These are phyloP conservation scores for Coremacera marginata DNA, from an alignment of 2,888 invertebrate genomes.

Conservation along the genomic window DNA sequence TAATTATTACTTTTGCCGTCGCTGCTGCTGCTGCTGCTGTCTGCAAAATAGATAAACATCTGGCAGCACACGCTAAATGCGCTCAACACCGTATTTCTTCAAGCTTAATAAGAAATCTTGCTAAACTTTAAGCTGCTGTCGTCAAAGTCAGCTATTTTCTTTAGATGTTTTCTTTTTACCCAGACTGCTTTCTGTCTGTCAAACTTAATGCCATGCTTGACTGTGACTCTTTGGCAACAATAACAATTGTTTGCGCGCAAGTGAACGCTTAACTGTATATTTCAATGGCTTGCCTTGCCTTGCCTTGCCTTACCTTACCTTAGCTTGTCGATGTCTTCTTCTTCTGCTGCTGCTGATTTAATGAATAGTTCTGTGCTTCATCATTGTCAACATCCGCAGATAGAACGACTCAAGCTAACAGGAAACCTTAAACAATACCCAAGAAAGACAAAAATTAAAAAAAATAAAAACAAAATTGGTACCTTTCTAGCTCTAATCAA, in stretches of 20 bases:
- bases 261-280: conserved; percentile 9
- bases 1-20: not conserved
- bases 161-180: too few relatives aligned
- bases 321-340: not conserved
- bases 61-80: conserved; percentile 24
- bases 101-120: too few relatives aligned
- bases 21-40: conserved; percentile 20
- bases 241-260: not conserved
- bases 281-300: not conserved
- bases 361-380: conserved; percentile 10
- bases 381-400: conserved; percentile 5
- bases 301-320: too few relatives aligned
- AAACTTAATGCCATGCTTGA: not conserved
- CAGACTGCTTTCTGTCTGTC: not conserved
- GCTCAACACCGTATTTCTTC: not conserved
- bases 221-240: not conserved
- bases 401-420: not conserved
- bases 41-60: conserved; percentile 10
- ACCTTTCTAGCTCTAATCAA: not conserved
- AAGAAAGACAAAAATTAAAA: too few relatives aligned
- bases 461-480: not conserved
- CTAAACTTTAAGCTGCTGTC: too few relatives aligned
- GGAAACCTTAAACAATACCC: too few relatives aligned
- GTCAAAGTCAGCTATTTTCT: too few relatives aligned
- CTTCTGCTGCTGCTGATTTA: not conserved